Evolutionary conservation across 1,140 invertebrate genomes (phyloP).

Genomic region (Teleogryllus occipitalis): DNA sequence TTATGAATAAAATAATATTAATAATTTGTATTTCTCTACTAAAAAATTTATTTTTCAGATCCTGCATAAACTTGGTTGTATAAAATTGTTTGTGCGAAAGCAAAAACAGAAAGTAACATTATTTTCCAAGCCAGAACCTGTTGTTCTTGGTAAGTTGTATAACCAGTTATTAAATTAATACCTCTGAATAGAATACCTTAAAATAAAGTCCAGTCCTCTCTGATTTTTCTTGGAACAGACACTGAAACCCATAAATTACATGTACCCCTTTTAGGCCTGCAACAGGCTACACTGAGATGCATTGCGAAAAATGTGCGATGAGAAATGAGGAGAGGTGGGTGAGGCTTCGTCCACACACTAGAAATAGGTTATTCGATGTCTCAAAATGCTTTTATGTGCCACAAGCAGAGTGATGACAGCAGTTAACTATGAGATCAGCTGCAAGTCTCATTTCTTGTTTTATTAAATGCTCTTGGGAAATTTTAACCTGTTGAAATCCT

Average conservation of each 20-base stretch:
- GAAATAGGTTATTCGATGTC: too few relatives aligned
- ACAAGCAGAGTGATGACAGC: too few relatives aligned
- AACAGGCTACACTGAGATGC: too few relatives aligned
- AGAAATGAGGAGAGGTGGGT: too few relatives aligned
- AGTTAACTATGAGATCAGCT: too few relatives aligned
- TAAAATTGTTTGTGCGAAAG: slow-evolving; percentile 18
- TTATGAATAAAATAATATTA: neutral
- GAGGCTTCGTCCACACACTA: too few relatives aligned
- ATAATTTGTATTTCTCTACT: neutral
- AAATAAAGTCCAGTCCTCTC: neutral
- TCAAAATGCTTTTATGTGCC: too few relatives aligned
- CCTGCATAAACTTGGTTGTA: slow-evolving; percentile 24
- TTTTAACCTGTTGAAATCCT: too few relatives aligned
- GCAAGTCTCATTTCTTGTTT: too few relatives aligned
- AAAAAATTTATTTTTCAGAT: slow-evolving; percentile 18
- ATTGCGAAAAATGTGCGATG: too few relatives aligned
- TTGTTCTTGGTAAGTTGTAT: slow-evolving; percentile 13
- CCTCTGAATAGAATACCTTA: neutral
- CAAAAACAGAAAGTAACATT: slow-evolving; percentile 17
- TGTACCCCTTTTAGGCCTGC: too few relatives aligned
- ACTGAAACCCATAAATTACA: neutral
- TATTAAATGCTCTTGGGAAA: too few relatives aligned
- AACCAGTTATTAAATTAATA: neutral
- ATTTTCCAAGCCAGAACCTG: slow-evolving; percentile 21
- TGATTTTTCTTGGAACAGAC: neutral